Base-by-base conservation (phyloP, 2,888 invertebrate species). In the Stenchaetothrips biformis region DNA sequence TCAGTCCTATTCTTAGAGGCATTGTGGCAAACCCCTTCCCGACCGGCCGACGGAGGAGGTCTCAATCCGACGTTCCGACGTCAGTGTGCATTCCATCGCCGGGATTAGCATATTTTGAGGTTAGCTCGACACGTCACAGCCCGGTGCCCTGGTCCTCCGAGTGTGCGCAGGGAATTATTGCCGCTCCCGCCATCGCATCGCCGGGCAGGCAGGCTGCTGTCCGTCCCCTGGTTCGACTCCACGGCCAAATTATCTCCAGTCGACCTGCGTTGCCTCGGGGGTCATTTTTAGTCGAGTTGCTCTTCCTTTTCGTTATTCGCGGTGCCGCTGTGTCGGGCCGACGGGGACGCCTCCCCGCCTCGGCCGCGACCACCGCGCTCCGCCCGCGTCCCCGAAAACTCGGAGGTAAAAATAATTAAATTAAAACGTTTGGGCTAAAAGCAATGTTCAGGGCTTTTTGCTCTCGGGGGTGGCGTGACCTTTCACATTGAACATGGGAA, bases 331-430 rank as follows among this genome's bases (percentile, higher is more conserved):
- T 67, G 27, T 78, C 77, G 62, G 27, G 53, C 48, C 27, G 59
- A 16, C 79, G 16, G 37, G 37, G 11, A 7, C n/a, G 18, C 47
- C 78, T 49, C 62, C 48, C 37, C 59, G 78, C 78, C 48, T 25
- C 77, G 47, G 80, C 47, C 78, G 77, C 67, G 67, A n/a, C n/a
- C 49, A 16, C 80, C 79, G 82, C 81, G 80, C 82, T 78, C 81
- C 80, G 78, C 82, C 83, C 83, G 83, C 83, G 82, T 82, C 83
- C 82, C 82, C 85, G 84, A 86, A 86, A 37, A 37, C 37, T 37
- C 37, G 37, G 37, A 37, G 37, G 37, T 37, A 37, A 37, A 37
- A 37, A 37, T 37, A 37, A 37, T 37, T 37, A 37, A 37, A 37
- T 37, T 37, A 37, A 37, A 37, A 37, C 37, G 37, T 37, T 37